Evolutionary conservation across 2,888 invertebrate species (phyloP).

Genomic region (Lacanobia oleracea): DNA sequence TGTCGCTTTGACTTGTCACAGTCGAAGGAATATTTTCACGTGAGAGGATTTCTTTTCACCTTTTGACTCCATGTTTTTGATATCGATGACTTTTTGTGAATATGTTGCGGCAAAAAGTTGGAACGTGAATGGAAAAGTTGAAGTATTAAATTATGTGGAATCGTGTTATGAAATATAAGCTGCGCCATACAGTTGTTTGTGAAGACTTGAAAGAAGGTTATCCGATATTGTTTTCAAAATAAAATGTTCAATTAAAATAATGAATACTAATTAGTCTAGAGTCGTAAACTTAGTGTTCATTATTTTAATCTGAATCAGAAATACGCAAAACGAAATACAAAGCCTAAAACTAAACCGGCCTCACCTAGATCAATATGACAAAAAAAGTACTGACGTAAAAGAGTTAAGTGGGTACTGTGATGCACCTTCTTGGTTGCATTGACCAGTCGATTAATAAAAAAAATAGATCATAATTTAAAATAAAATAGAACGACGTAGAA

Average conservation of each 20-base stretch:
- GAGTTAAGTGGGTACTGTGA: no score
- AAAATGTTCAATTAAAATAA: constrained; percentile 15
- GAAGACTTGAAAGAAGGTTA: constrained; percentile 18
- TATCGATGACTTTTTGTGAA: constrained; percentile 47
- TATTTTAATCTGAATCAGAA: neutral
- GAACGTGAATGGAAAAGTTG: constrained; percentile 22
- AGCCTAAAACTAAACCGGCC: neutral
- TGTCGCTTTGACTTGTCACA: constrained; percentile 62
- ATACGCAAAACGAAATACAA: neutral
- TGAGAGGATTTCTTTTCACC: constrained; percentile 47
- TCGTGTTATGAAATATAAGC: constrained; percentile 16
- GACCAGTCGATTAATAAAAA: no score
- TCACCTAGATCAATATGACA: no score
- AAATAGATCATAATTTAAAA: no score
- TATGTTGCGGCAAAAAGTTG: constrained; percentile 1
- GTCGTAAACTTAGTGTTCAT: neutral
- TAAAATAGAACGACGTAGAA: no score
- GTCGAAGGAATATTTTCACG: constrained; percentile 47
- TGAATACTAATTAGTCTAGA: neutral
- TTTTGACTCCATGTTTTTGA: constrained; percentile 48
- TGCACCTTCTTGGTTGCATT: no score
- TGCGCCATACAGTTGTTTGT: neutral
- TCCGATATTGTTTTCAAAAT: constrained; percentile 10
- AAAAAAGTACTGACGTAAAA: no score
- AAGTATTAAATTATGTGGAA: constrained; percentile 6